These are phyloP conservation scores for Malacoraja senta DNA, from an alignment of 2,797 vertebrate species.

Conservation along the genomic window DNA sequence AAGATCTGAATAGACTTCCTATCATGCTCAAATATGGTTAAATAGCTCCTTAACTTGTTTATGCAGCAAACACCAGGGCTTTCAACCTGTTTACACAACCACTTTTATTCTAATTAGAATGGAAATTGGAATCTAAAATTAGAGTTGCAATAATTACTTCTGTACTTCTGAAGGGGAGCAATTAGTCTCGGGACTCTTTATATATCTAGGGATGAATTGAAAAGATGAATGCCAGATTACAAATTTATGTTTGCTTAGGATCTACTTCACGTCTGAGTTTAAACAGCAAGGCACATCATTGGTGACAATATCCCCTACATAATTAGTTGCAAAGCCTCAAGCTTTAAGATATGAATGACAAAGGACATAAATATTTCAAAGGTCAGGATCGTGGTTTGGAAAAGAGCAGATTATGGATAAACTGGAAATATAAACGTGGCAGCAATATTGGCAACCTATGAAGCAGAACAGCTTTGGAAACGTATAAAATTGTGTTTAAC, in stretches of 20 bases:
- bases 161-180: not conserved
- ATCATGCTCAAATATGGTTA: slow-evolving; percentile 1
- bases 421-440: too few relatives aligned
- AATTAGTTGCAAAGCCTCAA: too few relatives aligned
- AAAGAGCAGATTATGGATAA: too few relatives aligned
- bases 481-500: too few relatives aligned
- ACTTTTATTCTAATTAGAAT: slow-evolving; percentile 31
- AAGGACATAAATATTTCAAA: too few relatives aligned
- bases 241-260: not conserved
- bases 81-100: slow-evolving; percentile 29
- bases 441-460: too few relatives aligned
- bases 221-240: slow-evolving; percentile 13
- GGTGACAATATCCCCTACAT: not conserved
- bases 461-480: too few relatives aligned
- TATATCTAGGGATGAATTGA: slow-evolving; percentile 18
- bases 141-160: slow-evolving; percentile 35
- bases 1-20: slow-evolving; percentile 10
- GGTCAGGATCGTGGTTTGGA: too few relatives aligned
- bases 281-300: not conserved
- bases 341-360: too few relatives aligned
- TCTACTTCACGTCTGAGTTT: not conserved
- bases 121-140: slow-evolving; percentile 36
- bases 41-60: slow-evolving; percentile 17
- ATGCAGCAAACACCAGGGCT: slow-evolving; percentile 23
- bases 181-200: slow-evolving; percentile 12